Percentiles rank a stretch among this genome's conserved stretches.
Evolutionary conservation across 1,140 invertebrate species (phyloP).

Genomic region (Scaptodrosophila lebanonensis): DNA sequence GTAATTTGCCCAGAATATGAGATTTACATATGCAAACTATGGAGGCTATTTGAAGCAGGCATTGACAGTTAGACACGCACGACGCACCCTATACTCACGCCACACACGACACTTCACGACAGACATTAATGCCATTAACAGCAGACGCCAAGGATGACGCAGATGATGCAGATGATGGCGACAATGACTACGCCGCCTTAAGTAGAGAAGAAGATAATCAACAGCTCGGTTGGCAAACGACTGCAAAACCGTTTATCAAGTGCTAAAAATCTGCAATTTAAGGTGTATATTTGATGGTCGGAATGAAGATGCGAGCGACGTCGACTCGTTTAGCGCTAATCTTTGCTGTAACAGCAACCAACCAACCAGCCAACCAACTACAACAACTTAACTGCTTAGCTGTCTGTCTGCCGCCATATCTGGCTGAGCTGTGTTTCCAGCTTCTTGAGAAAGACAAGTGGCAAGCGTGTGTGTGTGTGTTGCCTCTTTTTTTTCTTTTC

Average conservation of each 20-base stretch:
- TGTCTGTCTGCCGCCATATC: too few relatives aligned
- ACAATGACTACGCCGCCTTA: slow-evolving; percentile 1
- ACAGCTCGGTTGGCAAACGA: too few relatives aligned
- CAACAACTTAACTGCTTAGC: background rate
- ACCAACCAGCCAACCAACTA: slow-evolving; percentile 18
- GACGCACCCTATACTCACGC: too few relatives aligned
- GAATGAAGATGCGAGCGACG: slow-evolving; percentile 6
- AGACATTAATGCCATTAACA: slow-evolving; percentile 51
- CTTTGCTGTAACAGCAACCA: slow-evolving; percentile 10
- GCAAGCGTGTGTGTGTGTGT: too few relatives aligned
- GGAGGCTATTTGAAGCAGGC: slow-evolving; percentile 12
- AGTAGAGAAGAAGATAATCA: background rate
- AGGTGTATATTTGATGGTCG: slow-evolving; percentile 51
- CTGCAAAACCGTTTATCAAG: slow-evolving; percentile 26
- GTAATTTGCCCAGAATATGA: slow-evolving; percentile 42
- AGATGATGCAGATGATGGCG: slow-evolving; percentile 32
- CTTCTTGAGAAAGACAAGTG: slow-evolving; percentile 34
- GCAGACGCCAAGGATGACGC: slow-evolving; percentile 54
- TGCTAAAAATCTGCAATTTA: slow-evolving; percentile 50
- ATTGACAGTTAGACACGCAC: background rate
- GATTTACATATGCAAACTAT: slow-evolving; percentile 32
- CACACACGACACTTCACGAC: slow-evolving; percentile 9
- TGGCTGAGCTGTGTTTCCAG: too few relatives aligned
- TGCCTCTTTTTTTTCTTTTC: too few relatives aligned
- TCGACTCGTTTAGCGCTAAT: slow-evolving; percentile 46